Conservation (phyloP, 2,888 invertebrate genomes). For the Archips xylosteana region DNA sequence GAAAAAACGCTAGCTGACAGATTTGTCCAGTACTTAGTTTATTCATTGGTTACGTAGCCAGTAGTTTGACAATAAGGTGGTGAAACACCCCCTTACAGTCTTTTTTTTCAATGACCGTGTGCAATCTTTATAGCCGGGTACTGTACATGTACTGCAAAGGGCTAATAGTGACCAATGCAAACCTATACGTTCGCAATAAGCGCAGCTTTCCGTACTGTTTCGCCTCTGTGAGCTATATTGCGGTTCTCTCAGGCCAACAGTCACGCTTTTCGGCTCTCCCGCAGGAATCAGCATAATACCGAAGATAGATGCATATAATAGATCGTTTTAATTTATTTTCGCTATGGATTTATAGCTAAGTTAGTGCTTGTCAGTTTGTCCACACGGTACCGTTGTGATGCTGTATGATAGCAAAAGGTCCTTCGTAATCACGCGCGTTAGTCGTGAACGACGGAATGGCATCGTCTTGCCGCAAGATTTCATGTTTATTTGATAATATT, state of each 20-base stretch:
- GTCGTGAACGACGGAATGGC: conserved; percentile 1
- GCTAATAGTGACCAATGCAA: too few species aligned
- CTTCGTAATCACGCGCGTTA: not conserved
- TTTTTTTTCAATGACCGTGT: too few species aligned
- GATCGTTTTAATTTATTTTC: conserved; percentile 47
- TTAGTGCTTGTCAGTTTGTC: conserved; percentile 35
- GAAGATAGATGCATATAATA: conserved; percentile 62
- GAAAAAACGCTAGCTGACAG: too few species aligned
- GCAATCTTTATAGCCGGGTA: too few species aligned
- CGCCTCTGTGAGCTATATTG: conserved; percentile 17
- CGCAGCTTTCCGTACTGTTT: conserved; percentile 18
- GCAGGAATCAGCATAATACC: conserved; percentile 70
- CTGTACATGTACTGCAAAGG: too few species aligned
- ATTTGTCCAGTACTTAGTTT: too few species aligned
- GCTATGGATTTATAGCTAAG: conserved; percentile 39
- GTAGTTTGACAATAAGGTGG: too few species aligned
- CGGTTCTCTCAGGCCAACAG: conserved; percentile 66
- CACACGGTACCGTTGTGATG: conserved; percentile 23
- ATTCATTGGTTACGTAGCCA: too few species aligned
- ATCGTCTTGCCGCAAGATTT: not conserved
- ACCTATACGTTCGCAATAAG: too few species aligned
- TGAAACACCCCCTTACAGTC: too few species aligned
- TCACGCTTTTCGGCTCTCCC: conserved; percentile 73
- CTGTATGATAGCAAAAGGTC: not conserved
- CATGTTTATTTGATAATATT: not conserved